Conservation (phyloP, 2,113 vertebrate genomes). For the Patagioenas fasciata region DNA sequence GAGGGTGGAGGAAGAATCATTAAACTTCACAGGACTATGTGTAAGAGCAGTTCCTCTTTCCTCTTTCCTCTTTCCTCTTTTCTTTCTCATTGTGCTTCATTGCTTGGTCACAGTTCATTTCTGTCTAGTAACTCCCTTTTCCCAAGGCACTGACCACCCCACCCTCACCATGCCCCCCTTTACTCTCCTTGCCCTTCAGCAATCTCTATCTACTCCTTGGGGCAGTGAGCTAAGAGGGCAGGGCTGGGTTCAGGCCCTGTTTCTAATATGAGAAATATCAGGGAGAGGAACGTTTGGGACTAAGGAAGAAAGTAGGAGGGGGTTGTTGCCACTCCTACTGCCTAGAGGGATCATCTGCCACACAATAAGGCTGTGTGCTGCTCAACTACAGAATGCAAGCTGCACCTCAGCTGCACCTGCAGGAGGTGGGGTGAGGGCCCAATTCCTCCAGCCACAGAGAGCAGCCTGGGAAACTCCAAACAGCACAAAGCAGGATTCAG, state of each 20-base stretch:
- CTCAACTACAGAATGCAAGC: not conserved
- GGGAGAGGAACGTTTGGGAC: not conserved
- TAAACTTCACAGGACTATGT: not conserved
- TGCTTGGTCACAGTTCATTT: not conserved
- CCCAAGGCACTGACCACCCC: accelerated
- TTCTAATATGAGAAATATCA: not conserved
- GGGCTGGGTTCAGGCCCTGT: not conserved
- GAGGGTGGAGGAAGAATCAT: not conserved
- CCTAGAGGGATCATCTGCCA: not conserved
- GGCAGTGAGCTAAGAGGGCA: not conserved
- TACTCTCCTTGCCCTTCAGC: not conserved
- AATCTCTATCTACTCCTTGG: not conserved
- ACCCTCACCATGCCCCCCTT: not conserved
- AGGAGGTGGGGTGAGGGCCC: not conserved
- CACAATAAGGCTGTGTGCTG: not conserved
- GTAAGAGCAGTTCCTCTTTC: not conserved
- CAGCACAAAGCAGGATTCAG: not conserved
- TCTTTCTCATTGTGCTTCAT: not conserved
- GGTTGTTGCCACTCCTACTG: not conserved
- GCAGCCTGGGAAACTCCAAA: not conserved
- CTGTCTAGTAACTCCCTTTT: not conserved
- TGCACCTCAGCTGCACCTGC: not conserved
- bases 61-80: not conserved
- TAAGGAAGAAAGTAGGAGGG: not conserved
- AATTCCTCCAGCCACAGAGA: not conserved